Percentiles rank a stretch among this genome's conserved stretches.
phyloP scores from a whole-genome alignment of 2,113 vertebrate species.

The Australoheros scitulus region DNA sequence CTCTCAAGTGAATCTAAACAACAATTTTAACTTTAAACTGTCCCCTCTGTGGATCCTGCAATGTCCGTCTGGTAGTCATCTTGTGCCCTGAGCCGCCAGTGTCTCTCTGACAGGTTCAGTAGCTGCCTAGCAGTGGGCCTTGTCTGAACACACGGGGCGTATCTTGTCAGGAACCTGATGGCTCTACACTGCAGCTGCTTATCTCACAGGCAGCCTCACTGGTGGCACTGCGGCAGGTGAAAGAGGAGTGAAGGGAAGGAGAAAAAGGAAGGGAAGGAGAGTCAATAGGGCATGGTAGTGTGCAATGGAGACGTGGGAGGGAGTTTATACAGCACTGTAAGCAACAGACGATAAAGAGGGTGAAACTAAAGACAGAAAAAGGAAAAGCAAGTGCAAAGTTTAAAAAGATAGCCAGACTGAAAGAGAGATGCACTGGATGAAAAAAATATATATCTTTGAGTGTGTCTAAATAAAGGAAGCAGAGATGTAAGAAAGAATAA shows the following conservation, averaged over 20 bases:
- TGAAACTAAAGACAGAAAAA: not conserved
- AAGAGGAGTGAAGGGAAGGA: constrained; percentile 14
- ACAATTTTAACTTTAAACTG: constrained; percentile 64
- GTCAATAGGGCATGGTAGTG: constrained; percentile 11
- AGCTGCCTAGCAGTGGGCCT: constrained; percentile 67
- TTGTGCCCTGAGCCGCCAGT: constrained; percentile 58
- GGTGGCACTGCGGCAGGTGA: constrained; percentile 50
- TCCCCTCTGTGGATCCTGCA: constrained; percentile 27
- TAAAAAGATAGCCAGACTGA: constrained; percentile 17
- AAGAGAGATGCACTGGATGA: not conserved
- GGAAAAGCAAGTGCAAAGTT: constrained; percentile 32
- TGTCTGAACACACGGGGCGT: constrained; percentile 58
- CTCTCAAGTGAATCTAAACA: constrained; percentile 62
- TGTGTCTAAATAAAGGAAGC: constrained; percentile 33
- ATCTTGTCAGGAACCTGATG: constrained; percentile 72
- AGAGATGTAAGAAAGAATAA: constrained; percentile 20
- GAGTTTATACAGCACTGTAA: not conserved
- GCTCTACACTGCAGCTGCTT: constrained; percentile 65
- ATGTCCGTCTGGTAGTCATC: constrained; percentile 56
- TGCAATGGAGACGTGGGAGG: not conserved
- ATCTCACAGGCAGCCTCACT: constrained; percentile 61
- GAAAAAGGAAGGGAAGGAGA: constrained; percentile 1
- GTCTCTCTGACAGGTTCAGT: constrained; percentile 72
- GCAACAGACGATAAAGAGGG: constrained; percentile 15
- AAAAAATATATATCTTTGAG: constrained; percentile 10